Evolutionary conservation across 2,113 vertebrate genomes (phyloP).

Genomic region (Aleadryas rufinucha): DNA sequence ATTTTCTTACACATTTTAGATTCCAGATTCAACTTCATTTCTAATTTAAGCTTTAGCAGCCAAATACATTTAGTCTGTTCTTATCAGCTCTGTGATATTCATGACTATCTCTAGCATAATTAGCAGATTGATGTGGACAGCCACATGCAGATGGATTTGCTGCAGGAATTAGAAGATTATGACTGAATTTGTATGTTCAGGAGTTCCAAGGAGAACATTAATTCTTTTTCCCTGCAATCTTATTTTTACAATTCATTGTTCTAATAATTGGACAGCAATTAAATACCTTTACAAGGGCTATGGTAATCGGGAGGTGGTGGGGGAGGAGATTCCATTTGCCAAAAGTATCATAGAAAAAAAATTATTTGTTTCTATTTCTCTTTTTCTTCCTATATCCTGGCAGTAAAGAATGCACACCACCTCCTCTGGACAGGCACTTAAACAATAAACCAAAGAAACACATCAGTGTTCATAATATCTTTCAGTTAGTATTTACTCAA

Average conservation of each 20-base stretch:
- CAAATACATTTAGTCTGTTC: neutral
- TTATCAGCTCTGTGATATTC: neutral
- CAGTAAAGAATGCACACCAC: neutral
- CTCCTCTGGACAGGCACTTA: neutral
- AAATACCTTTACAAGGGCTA: neutral
- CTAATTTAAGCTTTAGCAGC: neutral
- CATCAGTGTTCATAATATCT: neutral
- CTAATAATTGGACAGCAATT: neutral
- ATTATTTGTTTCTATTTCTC: neutral
- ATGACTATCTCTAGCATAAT: neutral
- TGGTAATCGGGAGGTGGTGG: fast-evolving
- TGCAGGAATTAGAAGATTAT: neutral
- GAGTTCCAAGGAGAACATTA: neutral
- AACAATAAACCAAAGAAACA: neutral
- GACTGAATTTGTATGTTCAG: neutral
- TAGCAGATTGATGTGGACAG: neutral
- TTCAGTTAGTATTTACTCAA: neutral
- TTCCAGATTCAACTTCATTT: neutral
- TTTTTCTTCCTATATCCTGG: neutral
- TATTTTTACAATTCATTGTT: neutral
- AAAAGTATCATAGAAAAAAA: neutral
- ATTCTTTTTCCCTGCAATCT: neutral
- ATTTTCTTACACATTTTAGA: neutral
- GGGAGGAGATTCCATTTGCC: neutral
- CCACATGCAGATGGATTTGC: neutral